Conservation (phyloP, 2,888 invertebrate genomes). For the Tetragnatha montana region DNA sequence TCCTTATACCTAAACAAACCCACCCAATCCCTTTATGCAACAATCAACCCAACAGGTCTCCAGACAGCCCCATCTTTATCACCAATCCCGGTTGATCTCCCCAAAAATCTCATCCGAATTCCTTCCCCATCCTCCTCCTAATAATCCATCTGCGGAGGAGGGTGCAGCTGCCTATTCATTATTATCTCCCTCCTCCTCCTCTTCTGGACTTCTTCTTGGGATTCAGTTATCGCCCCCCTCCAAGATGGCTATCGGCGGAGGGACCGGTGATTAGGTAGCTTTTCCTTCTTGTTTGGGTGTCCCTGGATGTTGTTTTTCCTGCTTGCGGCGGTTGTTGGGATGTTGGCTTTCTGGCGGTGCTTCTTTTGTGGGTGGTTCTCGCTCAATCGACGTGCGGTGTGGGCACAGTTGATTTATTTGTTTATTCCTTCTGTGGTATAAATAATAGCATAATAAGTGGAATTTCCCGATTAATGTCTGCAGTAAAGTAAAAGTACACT, state of each 20-base stretch:
- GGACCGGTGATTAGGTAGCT: conserved; percentile 27
- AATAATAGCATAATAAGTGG: too few species aligned
- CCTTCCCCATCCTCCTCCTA: not conserved
- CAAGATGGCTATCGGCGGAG: conserved; percentile 2
- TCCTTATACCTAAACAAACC: too few species aligned
- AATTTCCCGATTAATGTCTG: too few species aligned
- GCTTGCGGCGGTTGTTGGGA: not conserved
- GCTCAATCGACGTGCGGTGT: not conserved
- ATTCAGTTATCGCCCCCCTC: conserved; percentile 32
- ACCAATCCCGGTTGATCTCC: not conserved
- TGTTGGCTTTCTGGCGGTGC: too few species aligned
- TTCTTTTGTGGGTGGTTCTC: not conserved
- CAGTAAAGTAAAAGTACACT: too few species aligned
- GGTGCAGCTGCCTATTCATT: conserved; percentile 19
- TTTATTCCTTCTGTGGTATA: too few species aligned
- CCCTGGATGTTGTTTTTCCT: conserved; percentile 8
- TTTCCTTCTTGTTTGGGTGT: not conserved
- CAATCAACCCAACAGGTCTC: too few species aligned
- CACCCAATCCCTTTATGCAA: too few species aligned
- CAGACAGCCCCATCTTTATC: not conserved
- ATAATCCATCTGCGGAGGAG: not conserved
- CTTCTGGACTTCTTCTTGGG: not conserved
- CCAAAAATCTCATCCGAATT: not conserved
- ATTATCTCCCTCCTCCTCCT: conserved; percentile 7
- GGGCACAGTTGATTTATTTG: too few species aligned